Percentiles rank a stretch among this genome's conserved stretches.
phyloP scores from a whole-genome alignment of 1,140 invertebrate genomes.

The Ceratina japonica region DNA sequence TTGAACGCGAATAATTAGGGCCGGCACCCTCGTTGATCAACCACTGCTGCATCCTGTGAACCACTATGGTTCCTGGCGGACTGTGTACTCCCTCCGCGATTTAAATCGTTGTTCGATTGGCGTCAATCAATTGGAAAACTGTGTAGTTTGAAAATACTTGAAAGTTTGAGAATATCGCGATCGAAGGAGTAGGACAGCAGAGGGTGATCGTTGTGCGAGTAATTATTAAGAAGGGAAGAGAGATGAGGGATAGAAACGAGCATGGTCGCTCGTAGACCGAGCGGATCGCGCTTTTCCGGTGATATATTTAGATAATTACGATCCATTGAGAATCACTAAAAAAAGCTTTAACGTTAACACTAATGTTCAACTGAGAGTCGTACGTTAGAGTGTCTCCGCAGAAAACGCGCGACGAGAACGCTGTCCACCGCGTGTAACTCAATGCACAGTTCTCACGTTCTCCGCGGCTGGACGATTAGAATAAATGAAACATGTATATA shows the following conservation, averaged over 20 bases:
- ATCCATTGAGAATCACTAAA: conserved; percentile 47
- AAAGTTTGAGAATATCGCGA: background rate
- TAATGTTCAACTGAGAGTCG: conserved; percentile 59
- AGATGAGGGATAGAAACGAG: conserved; percentile 46
- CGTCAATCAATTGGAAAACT: too few species aligned
- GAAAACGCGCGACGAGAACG: conserved; percentile 48
- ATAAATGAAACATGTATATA: conserved; percentile 45
- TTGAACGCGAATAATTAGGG: too few species aligned
- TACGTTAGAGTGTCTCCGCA: conserved; percentile 54
- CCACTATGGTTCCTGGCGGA: too few species aligned
- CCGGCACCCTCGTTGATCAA: too few species aligned
- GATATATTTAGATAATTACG: conserved; percentile 69
- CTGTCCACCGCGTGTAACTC: background rate
- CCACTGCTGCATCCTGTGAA: too few species aligned
- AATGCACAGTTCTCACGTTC: background rate
- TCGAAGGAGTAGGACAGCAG: conserved; percentile 17
- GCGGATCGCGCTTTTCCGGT: conserved; percentile 69
- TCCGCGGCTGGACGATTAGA: too few species aligned
- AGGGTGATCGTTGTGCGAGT: conserved; percentile 24
- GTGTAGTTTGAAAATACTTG: background rate
- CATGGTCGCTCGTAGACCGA: conserved; percentile 68
- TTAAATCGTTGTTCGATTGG: too few species aligned
- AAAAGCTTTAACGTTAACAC: conserved; percentile 47
- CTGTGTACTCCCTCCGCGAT: too few species aligned
- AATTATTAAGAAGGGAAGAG: conserved; percentile 25